Evolutionary conservation across 2,888 invertebrate genomes (phyloP).

Genomic region (Subacronicta megacephala): DNA sequence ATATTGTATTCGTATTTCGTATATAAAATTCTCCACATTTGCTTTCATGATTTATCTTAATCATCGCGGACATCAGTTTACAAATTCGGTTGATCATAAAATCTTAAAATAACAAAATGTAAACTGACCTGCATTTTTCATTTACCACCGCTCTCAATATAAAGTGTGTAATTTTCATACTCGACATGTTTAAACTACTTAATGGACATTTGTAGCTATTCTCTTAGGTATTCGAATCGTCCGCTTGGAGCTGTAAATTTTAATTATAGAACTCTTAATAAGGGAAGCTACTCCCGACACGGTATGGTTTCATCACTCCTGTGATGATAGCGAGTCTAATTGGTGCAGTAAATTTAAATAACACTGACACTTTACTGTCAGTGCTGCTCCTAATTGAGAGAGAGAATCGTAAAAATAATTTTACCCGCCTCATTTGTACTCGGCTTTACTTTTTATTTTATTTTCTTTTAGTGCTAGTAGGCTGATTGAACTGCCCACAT

Average conservation of each 20-base stretch:
- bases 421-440: constrained; percentile 87
- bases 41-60: constrained; percentile 9
- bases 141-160: constrained; percentile 25
- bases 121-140: constrained; percentile 47
- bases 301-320: constrained; percentile 82
- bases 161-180: constrained; percentile 34
- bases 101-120: constrained; percentile 28
- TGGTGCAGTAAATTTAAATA: constrained; percentile 89
- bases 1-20: too few species aligned
- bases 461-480: constrained; percentile 77
- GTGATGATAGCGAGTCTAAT: constrained; percentile 87
- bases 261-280: constrained; percentile 88
- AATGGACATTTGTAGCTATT: constrained; percentile 70
- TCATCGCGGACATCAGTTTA: constrained; percentile 32
- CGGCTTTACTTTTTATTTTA: constrained; percentile 83
- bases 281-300: constrained; percentile 84
- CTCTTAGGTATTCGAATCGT: constrained; percentile 71
- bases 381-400: constrained; percentile 86
- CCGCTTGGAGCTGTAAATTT: constrained; percentile 75
- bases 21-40: not conserved
- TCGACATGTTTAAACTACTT: constrained; percentile 50
- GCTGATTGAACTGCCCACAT: constrained; percentile 79
- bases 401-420: constrained; percentile 89
- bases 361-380: constrained; percentile 87
- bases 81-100: constrained; percentile 30